Percentiles rank a stretch among this genome's conserved stretches.
Evolutionary conservation across 2,888 invertebrate species (phyloP).

Genomic region (Cerceris rybyensis): DNA sequence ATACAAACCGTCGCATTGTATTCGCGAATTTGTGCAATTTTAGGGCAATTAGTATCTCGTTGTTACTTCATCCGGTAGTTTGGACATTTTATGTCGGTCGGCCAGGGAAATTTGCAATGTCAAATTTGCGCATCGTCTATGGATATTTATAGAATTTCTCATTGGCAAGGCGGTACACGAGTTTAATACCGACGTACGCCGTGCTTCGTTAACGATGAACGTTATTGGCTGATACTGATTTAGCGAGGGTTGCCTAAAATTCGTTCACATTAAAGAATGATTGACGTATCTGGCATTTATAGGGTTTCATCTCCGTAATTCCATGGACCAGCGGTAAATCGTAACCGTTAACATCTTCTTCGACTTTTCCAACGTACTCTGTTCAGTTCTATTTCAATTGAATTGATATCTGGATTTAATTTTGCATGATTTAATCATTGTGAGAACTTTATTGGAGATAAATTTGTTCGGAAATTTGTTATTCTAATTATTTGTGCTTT

Average conservation of each 20-base stretch:
- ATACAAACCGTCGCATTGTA: no score
- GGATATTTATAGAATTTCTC: conserved; percentile 63
- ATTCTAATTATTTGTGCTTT: no score
- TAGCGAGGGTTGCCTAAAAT: conserved; percentile 49
- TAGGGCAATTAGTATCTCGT: no score
- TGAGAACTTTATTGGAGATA: no score
- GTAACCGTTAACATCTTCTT: not conserved
- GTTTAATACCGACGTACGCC: conserved; percentile 54
- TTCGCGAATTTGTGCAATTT: no score
- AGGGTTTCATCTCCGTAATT: conserved; percentile 39
- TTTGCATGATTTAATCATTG: no score
- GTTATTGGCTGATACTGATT: conserved; percentile 62
- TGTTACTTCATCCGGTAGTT: not conserved
- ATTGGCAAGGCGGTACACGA: conserved; percentile 61
- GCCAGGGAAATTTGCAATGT: conserved; percentile 29
- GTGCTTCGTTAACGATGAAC: conserved; percentile 62
- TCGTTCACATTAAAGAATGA: conserved; percentile 59
- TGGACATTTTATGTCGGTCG: conserved; percentile 1
- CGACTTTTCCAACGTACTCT: not conserved
- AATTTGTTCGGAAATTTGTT: no score
- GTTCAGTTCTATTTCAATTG: not conserved
- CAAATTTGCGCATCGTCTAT: conserved; percentile 34
- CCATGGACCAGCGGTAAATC: conserved; percentile 5
- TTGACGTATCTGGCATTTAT: conserved; percentile 58
- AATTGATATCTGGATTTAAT: not conserved